phyloP scores from a whole-genome alignment of 2,888 invertebrate species.

The Coelopa pilipes region DNA sequence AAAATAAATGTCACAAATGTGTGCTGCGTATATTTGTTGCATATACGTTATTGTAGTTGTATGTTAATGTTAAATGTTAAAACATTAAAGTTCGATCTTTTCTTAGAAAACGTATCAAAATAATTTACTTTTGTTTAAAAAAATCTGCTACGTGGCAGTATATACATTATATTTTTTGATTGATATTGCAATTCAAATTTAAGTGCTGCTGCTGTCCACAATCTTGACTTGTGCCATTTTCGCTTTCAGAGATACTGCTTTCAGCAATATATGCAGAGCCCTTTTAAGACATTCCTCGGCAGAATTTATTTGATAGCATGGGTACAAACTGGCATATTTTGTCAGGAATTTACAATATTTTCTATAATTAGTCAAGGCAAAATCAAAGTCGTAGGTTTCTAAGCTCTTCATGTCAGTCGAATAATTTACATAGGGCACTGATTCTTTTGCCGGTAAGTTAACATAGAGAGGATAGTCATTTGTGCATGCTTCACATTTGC shows the following conservation, averaged over 20 bases:
- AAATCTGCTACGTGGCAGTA: neutral
- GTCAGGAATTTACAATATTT: slow-evolving; percentile 62
- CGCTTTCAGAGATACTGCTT: slow-evolving; percentile 64
- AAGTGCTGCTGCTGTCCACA: neutral
- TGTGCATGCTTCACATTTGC: slow-evolving; percentile 80
- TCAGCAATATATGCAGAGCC: slow-evolving; percentile 64
- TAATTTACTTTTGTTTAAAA: neutral
- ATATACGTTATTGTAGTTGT: slow-evolving; percentile 1
- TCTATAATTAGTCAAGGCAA: slow-evolving; percentile 60
- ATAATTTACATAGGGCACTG: slow-evolving; percentile 60
- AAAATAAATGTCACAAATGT: slow-evolving; percentile 8
- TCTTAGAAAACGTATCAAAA: slow-evolving; percentile 4
- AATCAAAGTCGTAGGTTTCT: slow-evolving; percentile 59
- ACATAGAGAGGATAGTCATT: slow-evolving; percentile 76
- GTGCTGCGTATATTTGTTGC: neutral
- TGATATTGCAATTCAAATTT: neutral
- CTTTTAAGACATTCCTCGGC: slow-evolving; percentile 66
- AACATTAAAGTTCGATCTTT: neutral
- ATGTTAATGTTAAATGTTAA: neutral
- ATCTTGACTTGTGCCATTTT: slow-evolving; percentile 55
- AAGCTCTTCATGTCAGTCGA: slow-evolving; percentile 57
- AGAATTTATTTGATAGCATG: slow-evolving; percentile 62
- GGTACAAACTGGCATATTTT: slow-evolving; percentile 58
- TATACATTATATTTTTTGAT: neutral
- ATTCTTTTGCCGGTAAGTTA: slow-evolving; percentile 60